Evolutionary conservation across 2,888 invertebrate species (phyloP).

Genomic region (Periphyllus acericola): DNA sequence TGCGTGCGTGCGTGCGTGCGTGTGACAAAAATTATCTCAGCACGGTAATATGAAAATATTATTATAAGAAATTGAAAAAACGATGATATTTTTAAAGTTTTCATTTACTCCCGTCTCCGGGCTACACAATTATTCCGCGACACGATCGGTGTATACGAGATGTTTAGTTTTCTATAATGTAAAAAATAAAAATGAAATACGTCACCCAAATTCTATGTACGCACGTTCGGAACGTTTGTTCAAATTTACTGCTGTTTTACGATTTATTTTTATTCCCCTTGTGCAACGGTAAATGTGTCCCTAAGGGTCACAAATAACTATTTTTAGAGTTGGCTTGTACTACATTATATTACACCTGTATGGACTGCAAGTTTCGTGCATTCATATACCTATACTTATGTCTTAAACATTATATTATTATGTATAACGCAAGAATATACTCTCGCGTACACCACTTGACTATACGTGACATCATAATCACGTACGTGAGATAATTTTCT

Average conservation of each 20-base stretch:
- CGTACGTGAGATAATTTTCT: neutral
- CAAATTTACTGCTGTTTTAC: neutral
- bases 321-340: slow-evolving; percentile 14
- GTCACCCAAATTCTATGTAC: neutral
- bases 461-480: slow-evolving; percentile 5
- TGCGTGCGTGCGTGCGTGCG: no score
- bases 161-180: neutral
- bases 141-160: no score
- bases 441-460: neutral
- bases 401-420: no score
- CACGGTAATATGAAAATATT: no score
- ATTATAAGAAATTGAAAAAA: no score
- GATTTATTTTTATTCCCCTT: neutral
- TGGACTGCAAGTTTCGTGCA: neutral
- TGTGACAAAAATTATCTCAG: no score
- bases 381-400: neutral
- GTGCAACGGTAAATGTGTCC: neutral
- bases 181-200: neutral
- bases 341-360: neutral
- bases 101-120: no score
- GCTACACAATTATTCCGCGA: no score
- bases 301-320: slow-evolving; percentile 7
- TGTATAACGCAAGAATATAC: no score
- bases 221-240: slow-evolving; percentile 5
- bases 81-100: no score